A percentile compares a stretch with the other conserved stretches of the same genome.
phyloP scores from a whole-genome alignment of 2,888 invertebrate species.

The Lysandra coridon region DNA sequence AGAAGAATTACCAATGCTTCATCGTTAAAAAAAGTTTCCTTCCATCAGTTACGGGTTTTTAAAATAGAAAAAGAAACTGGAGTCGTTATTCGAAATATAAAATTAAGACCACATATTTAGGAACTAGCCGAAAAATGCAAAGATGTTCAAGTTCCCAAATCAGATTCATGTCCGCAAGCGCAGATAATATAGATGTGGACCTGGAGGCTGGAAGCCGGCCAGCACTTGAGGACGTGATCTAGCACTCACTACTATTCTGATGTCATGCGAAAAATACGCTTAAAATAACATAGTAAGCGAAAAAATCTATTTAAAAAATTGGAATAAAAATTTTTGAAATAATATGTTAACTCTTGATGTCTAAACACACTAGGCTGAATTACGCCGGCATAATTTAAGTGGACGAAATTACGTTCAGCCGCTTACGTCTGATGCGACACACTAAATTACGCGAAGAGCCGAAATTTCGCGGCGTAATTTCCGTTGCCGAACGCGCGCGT shows the following conservation, averaged over 20 bases:
- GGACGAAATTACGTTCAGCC: too few species aligned
- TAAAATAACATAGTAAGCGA: neutral
- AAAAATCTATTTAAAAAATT: too few species aligned
- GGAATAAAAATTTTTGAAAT: too few species aligned
- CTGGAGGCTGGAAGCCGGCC: slow-evolving; percentile 45
- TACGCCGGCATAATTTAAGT: too few species aligned
- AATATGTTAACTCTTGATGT: too few species aligned
- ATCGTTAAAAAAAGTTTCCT: neutral
- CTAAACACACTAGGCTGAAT: too few species aligned
- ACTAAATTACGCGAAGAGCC: too few species aligned
- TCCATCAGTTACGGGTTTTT: too few species aligned
- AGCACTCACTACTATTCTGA: slow-evolving; percentile 37
- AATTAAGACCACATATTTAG: neutral
- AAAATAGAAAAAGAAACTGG: neutral
- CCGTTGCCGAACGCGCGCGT: too few species aligned
- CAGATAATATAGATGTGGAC: slow-evolving; percentile 44
- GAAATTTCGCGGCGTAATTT: too few species aligned
- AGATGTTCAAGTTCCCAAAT: slow-evolving; percentile 31
- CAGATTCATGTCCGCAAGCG: slow-evolving; percentile 36
- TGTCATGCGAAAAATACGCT: slow-evolving; percentile 37
- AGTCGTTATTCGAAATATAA: neutral
- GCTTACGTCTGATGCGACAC: too few species aligned
- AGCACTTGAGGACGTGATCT: slow-evolving; percentile 43
- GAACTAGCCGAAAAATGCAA: slow-evolving; percentile 19
- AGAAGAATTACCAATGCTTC: too few species aligned